Evolutionary conservation across 2,888 invertebrate genomes (phyloP).

Genomic region (Aricia artaxerxes): DNA sequence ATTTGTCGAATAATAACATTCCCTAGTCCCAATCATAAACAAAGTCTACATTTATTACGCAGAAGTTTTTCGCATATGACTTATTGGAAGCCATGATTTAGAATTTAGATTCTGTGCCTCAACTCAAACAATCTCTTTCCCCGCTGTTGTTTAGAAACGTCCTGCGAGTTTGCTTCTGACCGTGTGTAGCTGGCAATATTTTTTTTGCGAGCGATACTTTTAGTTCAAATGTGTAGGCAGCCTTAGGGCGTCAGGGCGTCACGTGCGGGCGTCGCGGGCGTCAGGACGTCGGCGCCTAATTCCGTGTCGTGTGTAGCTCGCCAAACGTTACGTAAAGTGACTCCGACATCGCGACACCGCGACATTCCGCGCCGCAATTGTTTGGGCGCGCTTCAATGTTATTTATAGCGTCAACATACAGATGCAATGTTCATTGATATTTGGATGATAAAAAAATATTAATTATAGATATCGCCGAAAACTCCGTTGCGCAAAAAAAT

Average conservation of each 20-base stretch:
- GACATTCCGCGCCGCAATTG: conserved; percentile 24
- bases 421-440: background rate
- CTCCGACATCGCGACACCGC: conserved; percentile 31
- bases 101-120: too few relatives aligned
- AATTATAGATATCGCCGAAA: background rate
- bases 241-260: background rate
- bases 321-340: conserved; percentile 59
- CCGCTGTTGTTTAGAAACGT: too few relatives aligned
- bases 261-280: conserved; percentile 36
- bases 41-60: too few relatives aligned
- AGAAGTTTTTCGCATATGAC: too few relatives aligned
- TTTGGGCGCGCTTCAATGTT: conserved; percentile 27
- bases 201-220: too few relatives aligned
- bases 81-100: too few relatives aligned
- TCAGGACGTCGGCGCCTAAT: conserved; percentile 49
- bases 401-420: conserved; percentile 10
- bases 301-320: conserved; percentile 50
- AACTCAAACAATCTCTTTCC: too few relatives aligned
- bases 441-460: background rate
- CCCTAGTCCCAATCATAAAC: too few relatives aligned
- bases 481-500: too few relatives aligned
- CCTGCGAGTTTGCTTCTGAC: too few relatives aligned
- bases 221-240: background rate
- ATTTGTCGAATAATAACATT: too few relatives aligned
- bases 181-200: too few relatives aligned